Base-by-base conservation (phyloP, 2,888 invertebrate genomes). In the Psylliodes chrysocephalus region DNA sequence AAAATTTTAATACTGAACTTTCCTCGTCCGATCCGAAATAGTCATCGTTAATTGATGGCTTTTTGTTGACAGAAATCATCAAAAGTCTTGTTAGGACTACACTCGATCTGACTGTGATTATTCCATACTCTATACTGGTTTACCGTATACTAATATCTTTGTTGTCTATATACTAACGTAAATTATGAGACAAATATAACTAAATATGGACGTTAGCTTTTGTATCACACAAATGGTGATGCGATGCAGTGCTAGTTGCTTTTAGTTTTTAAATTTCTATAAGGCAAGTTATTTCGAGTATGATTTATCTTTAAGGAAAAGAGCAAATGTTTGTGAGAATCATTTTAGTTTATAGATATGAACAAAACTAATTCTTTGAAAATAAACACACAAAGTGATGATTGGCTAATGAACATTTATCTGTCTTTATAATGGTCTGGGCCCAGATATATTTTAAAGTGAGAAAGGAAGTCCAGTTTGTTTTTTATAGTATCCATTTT, bases 31-130 rank as follows among this genome's bases (percentile, higher is more conserved):
- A 73, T 60, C 76, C 74, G 75, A 76, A 77, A 77, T 76, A 72
- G 75, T 75, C 75, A 62, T 70, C 66, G 64, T 75, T 77, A 77
- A 77, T 77, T 77, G 77, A 76, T 76, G 67, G 72, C 66, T 75
- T 76, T 75, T 76, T 76, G 68, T 71, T 73, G 77, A 75, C 74
- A 75, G 75, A 74, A 75, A 76, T 72, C 75, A 70, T 77, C 75
- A 71, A 76, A 75, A 74, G 69, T 72, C 75, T 74, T 69, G 73
- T 75, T 67, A 67, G 63, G 61, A 56, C 63, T 42, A 44, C 54
- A 56, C 56, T 47, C 54, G 67, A 67, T 67, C 55, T 60, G 47
- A 40, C 42, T 53, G 47, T 63, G 64, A 67, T 64, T 64, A 64
- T 64, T 64, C 56, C 60, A 60, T 64, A 56, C 63, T 60, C n/a